Conservation (phyloP, 2,113 vertebrate genomes). For the Malurus elegans region DNA sequence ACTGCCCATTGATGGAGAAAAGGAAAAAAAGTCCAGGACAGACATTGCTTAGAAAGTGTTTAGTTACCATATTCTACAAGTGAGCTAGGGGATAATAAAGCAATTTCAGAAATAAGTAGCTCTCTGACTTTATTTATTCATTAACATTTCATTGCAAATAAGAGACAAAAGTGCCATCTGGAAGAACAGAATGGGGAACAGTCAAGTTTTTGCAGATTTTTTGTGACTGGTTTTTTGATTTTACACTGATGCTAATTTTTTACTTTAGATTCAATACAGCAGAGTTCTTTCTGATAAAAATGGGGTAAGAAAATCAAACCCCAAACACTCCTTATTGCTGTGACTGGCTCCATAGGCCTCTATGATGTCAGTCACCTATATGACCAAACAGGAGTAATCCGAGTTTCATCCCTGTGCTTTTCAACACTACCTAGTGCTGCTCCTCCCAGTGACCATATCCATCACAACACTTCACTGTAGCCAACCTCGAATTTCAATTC, state of each 20-base stretch:
- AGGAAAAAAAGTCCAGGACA: not conserved
- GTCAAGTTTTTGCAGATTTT: not conserved
- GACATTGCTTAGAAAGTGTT: not conserved
- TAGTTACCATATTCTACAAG: not conserved
- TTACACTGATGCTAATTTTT: not conserved
- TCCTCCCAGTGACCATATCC: not conserved
- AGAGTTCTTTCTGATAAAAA: not conserved
- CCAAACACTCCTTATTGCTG: not conserved
- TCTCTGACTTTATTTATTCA: not conserved
- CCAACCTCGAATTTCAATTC: not conserved
- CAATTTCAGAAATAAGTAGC: not conserved
- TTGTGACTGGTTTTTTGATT: not conserved
- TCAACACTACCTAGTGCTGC: not conserved
- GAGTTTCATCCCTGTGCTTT: not conserved
- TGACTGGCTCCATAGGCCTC: not conserved
- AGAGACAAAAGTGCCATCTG: not conserved
- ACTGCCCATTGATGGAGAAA: not conserved
- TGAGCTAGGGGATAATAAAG: not conserved
- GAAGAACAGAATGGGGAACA: not conserved
- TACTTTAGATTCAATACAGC: not conserved
- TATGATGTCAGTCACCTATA: not conserved
- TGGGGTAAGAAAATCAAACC: not conserved
- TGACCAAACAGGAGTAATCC: not conserved
- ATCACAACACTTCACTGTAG: not conserved
- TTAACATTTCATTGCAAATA: not conserved